These are phyloP conservation scores for Amphiprion clarkii DNA, from an alignment of 2,797 vertebrate species.

Conservation along the genomic window DNA sequence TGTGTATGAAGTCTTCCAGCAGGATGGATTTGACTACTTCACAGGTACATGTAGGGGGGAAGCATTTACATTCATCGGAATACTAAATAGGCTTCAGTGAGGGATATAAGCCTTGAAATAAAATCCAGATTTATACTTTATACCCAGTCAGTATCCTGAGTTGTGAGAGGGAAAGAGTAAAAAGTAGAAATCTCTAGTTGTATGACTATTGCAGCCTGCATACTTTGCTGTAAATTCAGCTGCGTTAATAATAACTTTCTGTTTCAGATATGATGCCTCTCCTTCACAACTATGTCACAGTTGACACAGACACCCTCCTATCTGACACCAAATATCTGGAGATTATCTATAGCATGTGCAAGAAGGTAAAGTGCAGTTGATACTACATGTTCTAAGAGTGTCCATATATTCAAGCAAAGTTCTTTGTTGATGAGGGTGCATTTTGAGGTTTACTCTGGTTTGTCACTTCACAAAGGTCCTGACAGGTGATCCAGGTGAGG, in stretches of 20 bases:
- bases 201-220: not conserved
- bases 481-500: slow-evolving; percentile 97
- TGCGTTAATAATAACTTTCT: slow-evolving; percentile 17
- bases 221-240: not conserved
- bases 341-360: slow-evolving; percentile 99
- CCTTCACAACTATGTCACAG: slow-evolving; percentile 98
- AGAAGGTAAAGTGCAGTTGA: slow-evolving; percentile 88
- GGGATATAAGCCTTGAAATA: no score
- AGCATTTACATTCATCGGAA: not conserved
- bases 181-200: not conserved
- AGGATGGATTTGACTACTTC: slow-evolving; percentile 99
- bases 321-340: slow-evolving; percentile 99
- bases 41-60: slow-evolving; percentile 86
- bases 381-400: not conserved
- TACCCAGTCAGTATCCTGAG: not conserved
- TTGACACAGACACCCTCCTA: slow-evolving; percentile 96
- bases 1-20: slow-evolving; percentile 98
- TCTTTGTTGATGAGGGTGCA: not conserved
- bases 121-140: no score
- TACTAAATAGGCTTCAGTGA: not conserved
- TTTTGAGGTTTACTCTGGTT: not conserved
- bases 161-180: not conserved
- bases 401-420: not conserved
- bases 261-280: slow-evolving; percentile 98
- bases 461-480: slow-evolving; percentile 86